Evolutionary conservation across 2,113 vertebrate genomes (phyloP), one percentile per base, ranked within the genome.

Genomic region (Dipodomys ordii): DNA sequence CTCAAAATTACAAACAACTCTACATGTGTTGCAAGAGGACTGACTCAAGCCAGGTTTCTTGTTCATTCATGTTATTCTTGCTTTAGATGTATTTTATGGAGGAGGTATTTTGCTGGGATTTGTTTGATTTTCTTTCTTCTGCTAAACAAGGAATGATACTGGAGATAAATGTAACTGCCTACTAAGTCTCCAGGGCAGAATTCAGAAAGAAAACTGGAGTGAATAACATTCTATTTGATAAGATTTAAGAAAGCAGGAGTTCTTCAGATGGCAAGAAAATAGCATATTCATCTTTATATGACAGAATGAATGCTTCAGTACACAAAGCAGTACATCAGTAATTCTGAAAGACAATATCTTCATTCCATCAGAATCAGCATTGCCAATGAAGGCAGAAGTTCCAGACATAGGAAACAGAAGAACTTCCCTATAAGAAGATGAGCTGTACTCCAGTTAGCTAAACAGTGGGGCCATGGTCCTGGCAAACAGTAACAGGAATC

Each of bases 1-100:
- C 92, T 94, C 90, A 92, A 91, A 94, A 96, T 96, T 93, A 90
- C 87, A 95, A 91, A 96, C 83, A 91, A 95, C 83, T 85, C 78
- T 93, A 27, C 81, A 73, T 92, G 90, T 96, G 72, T 88, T 65
- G 72, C 82, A 89, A 90, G 79, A 93, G 67, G 49, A 88, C 67
- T 80, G 86, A 94, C 32, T 95, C 87, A 88, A 87, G 90, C 82
- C 82, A 77, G 82, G 87, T 85, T 81, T 94, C 23, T 82, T 93
- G 69, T 82, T 95, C 95, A 86, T 94, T 94, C 85, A 32, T 72
- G 80, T 85, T 95, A 84, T 83, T 92, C 67, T 68, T 77, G 69
- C 76, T 96, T 96, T 90, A 78, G 46, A 62, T 71, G 53, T 74
- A 60, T 90, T 85, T 92, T 86, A 90, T 28, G 80, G 79, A 95